Evolutionary conservation across 2,113 vertebrate species (phyloP).

Genomic region (Peromyscus leucopus): DNA sequence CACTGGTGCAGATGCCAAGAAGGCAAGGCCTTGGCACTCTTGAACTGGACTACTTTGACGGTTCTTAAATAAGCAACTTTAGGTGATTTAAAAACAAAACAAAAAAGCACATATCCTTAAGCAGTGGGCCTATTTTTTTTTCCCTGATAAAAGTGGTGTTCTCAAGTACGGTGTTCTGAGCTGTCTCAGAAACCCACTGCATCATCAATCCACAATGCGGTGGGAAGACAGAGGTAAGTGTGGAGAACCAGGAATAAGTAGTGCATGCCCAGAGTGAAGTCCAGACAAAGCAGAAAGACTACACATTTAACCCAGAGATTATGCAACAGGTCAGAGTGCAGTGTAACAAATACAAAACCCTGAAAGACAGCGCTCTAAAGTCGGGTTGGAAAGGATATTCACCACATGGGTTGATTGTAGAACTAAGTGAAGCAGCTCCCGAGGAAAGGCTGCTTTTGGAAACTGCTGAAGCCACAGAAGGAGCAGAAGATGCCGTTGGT

Average conservation of each 20-base stretch:
- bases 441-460: slow-evolving; percentile 88
- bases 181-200: background rate
- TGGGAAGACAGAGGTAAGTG: background rate
- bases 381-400: slow-evolving; percentile 79
- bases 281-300: background rate
- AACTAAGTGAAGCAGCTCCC: slow-evolving; percentile 89
- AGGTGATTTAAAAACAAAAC: background rate
- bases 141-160: background rate
- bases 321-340: background rate
- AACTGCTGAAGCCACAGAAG: slow-evolving; percentile 85
- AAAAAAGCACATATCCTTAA: background rate
- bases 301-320: background rate
- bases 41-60: background rate
- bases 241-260: background rate
- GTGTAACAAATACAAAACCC: background rate
- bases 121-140: background rate
- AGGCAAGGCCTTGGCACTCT: background rate
- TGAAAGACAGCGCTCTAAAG: background rate
- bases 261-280: background rate
- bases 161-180: slow-evolving; percentile 4
- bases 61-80: background rate
- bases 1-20: background rate
- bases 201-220: background rate
- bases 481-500: slow-evolving; percentile 90
- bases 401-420: slow-evolving; percentile 94